Percentiles rank a stretch among this genome's conserved stretches.
phyloP scores from a whole-genome alignment of 2,113 vertebrate genomes.

The Hystrix brachyura region DNA sequence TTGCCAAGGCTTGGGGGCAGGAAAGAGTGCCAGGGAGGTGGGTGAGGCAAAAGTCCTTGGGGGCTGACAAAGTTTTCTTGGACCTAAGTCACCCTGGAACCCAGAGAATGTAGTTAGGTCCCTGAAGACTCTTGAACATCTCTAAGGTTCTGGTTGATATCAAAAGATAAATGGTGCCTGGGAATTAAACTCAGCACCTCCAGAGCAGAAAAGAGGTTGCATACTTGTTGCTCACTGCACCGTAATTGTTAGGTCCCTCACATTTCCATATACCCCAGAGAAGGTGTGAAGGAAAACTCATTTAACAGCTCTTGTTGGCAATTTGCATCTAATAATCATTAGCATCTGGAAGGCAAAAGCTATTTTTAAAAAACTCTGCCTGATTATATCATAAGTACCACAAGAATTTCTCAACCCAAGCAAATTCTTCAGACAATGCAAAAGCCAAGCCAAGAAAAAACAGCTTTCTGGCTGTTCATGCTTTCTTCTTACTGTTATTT shows the following conservation, averaged over 20 bases:
- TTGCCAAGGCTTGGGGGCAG: neutral
- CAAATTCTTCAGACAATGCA: constrained; percentile 24
- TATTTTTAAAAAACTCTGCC: neutral
- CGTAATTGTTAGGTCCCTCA: neutral
- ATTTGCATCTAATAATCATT: neutral
- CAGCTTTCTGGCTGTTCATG: neutral
- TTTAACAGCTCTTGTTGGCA: neutral
- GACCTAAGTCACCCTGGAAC: neutral
- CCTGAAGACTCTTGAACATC: neutral
- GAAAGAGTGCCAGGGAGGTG: neutral
- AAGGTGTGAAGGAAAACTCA: neutral
- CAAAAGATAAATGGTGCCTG: neutral
- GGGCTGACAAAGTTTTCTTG: neutral
- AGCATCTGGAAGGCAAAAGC: neutral
- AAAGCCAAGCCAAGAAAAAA: constrained; percentile 19
- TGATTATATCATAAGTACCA: neutral
- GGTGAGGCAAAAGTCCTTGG: neutral
- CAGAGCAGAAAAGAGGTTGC: neutral
- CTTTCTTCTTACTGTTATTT: neutral
- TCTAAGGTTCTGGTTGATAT: neutral
- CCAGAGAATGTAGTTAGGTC: accelerated
- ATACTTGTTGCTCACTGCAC: neutral
- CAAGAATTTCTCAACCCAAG: constrained; percentile 55
- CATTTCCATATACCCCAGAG: neutral
- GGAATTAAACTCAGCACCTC: neutral